These are phyloP conservation scores for Craniophora ligustri DNA, from an alignment of 2,888 invertebrate genomes.

Conservation along the genomic window DNA sequence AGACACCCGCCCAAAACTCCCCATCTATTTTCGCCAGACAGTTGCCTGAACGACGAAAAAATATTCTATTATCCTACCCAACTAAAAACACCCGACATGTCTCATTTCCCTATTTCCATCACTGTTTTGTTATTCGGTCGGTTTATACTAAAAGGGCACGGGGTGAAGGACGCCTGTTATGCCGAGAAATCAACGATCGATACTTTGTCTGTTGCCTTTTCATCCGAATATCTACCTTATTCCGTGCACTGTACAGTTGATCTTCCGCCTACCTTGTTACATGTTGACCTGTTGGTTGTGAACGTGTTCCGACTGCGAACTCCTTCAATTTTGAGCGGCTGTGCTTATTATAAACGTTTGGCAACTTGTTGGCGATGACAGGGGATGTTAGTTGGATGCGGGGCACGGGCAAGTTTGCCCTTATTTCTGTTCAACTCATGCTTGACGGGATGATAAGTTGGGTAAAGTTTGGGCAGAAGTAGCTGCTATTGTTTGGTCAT, in stretches of 20 bases:
- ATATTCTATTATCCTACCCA: constrained; percentile 26
- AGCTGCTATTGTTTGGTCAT: constrained; percentile 35
- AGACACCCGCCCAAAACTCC: constrained; percentile 38
- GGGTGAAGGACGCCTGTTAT: constrained; percentile 82
- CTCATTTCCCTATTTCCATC: constrained; percentile 41
- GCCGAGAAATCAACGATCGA: constrained; percentile 76
- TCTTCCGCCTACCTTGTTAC: constrained; percentile 14
- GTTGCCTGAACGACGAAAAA: constrained; percentile 35
- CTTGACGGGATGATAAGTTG: constrained; percentile 23
- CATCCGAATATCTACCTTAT: constrained; percentile 56
- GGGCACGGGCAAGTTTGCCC: constrained; percentile 19
- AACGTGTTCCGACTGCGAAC: constrained; percentile 62
- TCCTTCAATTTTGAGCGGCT: constrained; percentile 57
- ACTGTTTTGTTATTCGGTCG: constrained; percentile 62
- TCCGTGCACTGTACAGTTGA: constrained; percentile 11
- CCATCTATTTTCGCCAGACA: constrained; percentile 53
- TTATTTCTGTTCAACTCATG: constrained; percentile 36
- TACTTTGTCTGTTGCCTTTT: constrained; percentile 59
- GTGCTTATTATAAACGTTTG: constrained; percentile 59
- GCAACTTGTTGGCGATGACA: constrained; percentile 60
- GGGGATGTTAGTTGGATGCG: constrained; percentile 25
- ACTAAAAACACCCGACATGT: constrained; percentile 22
- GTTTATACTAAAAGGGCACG: constrained; percentile 77
- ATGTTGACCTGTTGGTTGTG: constrained; percentile 69
- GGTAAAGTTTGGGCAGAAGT: constrained; percentile 22